A percentile compares a stretch with the other conserved stretches of the same genome.
Conservation (phyloP, 2,113 vertebrate genomes). For the Calypte anna region DNA sequence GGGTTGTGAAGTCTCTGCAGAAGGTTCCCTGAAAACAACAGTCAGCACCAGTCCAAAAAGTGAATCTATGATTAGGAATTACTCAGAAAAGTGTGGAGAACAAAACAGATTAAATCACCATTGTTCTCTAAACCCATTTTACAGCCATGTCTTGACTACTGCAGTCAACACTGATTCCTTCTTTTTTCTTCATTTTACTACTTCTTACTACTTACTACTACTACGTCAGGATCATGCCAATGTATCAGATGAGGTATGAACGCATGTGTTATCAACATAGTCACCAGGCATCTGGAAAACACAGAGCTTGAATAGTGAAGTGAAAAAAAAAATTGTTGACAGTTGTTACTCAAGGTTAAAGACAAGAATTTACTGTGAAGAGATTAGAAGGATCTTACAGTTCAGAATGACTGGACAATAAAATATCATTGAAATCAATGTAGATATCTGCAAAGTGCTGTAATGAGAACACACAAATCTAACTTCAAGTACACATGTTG, state of each 20-base stretch:
- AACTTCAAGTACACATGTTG: background rate
- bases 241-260: background rate
- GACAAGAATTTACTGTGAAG: background rate
- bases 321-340: background rate
- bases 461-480: constrained; percentile 21
- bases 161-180: background rate
- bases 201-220: no score
- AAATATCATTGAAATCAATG: background rate
- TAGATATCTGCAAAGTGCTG: background rate
- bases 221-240: background rate
- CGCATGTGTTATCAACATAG: background rate
- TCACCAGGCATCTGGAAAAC: background rate
- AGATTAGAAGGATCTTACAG: constrained; percentile 15
- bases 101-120: background rate
- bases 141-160: background rate
- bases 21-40: background rate
- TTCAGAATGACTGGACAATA: background rate
- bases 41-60: background rate
- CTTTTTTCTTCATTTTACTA: background rate
- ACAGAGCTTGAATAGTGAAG: background rate
- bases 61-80: background rate
- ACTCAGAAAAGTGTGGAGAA: background rate
- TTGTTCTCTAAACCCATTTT: background rate
- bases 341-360: background rate
- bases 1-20: background rate